A percentile compares a stretch with the other conserved stretches of the same genome.
These are phyloP conservation scores for Bombylius major DNA, from an alignment of 2,888 invertebrate species.

Conservation along the genomic window DNA sequence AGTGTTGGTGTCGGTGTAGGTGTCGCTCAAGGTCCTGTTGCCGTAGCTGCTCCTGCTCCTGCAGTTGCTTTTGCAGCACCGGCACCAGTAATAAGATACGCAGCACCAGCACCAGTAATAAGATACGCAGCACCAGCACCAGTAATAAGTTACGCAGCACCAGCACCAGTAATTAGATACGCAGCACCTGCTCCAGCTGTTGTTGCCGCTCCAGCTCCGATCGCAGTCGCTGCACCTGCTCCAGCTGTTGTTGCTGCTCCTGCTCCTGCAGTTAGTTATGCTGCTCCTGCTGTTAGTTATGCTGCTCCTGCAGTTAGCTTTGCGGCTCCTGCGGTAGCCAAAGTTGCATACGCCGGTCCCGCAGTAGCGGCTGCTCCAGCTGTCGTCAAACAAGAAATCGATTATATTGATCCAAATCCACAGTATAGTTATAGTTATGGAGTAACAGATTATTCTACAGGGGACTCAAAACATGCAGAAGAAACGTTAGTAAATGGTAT, in stretches of 20 bases:
- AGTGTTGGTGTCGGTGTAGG: neutral
- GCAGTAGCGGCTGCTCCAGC: slow-evolving; percentile 22
- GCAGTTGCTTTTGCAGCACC: slow-evolving; percentile 4
- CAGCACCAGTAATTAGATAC: slow-evolving; percentile 12
- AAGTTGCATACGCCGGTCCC: slow-evolving; percentile 19
- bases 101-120: slow-evolving; percentile 9
- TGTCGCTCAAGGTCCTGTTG: slow-evolving; percentile 5
- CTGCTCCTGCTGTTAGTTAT: slow-evolving; percentile 8
- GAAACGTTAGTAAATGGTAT: slow-evolving; percentile 48
- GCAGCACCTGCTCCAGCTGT: slow-evolving; percentile 11
- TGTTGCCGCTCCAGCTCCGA: slow-evolving; percentile 20
- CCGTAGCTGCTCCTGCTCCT: slow-evolving; percentile 11
- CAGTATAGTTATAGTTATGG: slow-evolving; percentile 57
- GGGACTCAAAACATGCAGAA: slow-evolving; percentile 42
- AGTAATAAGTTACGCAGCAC: slow-evolving; percentile 5
- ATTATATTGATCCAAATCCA: slow-evolving; percentile 36
- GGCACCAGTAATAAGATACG: slow-evolving; percentile 9
- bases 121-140: slow-evolving; percentile 9
- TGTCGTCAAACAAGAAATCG: slow-evolving; percentile 16
- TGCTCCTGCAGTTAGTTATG: slow-evolving; percentile 17
- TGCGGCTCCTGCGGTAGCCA: slow-evolving; percentile 15
- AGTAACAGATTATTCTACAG: slow-evolving; percentile 51
- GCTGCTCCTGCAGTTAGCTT: slow-evolving; percentile 6
- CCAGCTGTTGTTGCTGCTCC: slow-evolving; percentile 13
- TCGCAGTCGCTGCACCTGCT: slow-evolving; percentile 16